Evolutionary conservation across 2,888 invertebrate species (phyloP).

Genomic region (Subacronicta megacephala): DNA sequence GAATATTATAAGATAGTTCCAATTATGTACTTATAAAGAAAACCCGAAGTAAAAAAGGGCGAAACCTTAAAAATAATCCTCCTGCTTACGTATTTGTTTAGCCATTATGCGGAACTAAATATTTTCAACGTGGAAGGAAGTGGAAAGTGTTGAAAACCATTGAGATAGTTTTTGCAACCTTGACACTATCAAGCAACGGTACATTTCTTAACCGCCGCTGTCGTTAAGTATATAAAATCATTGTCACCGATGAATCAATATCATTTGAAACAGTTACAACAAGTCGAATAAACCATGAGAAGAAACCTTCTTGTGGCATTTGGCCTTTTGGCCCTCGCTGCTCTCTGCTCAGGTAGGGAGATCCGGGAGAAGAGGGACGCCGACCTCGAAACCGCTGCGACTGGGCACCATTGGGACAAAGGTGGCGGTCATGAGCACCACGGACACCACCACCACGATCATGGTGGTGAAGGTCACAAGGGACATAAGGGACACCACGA

Average conservation of each 20-base stretch:
- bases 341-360: constrained; percentile 84
- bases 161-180: constrained; percentile 60
- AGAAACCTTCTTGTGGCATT: constrained; percentile 68
- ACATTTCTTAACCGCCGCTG: constrained; percentile 66
- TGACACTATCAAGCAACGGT: constrained; percentile 63
- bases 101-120: constrained; percentile 11
- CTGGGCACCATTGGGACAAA: constrained; percentile 66
- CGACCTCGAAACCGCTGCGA: constrained; percentile 87
- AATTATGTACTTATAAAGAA: no score
- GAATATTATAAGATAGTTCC: no score
- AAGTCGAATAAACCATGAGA: constrained; percentile 71
- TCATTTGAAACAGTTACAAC: constrained; percentile 63
- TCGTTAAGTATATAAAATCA: constrained; percentile 74
- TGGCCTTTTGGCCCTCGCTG: constrained; percentile 83
- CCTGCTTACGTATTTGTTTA: constrained; percentile 1
- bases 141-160: constrained; percentile 29
- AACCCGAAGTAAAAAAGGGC: no score
- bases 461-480: constrained; percentile 91
- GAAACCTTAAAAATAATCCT: neutral
- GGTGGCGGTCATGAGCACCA: constrained; percentile 89
- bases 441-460: constrained; percentile 89
- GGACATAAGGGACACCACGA: constrained; percentile 91
- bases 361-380: constrained; percentile 79
- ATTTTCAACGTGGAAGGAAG: constrained; percentile 42
- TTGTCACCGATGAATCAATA: constrained; percentile 63